Evolutionary conservation across 1,140 invertebrate species (phyloP), one percentile per base, ranked within the genome.

Genomic region (Drosophila lacertosa): DNA sequence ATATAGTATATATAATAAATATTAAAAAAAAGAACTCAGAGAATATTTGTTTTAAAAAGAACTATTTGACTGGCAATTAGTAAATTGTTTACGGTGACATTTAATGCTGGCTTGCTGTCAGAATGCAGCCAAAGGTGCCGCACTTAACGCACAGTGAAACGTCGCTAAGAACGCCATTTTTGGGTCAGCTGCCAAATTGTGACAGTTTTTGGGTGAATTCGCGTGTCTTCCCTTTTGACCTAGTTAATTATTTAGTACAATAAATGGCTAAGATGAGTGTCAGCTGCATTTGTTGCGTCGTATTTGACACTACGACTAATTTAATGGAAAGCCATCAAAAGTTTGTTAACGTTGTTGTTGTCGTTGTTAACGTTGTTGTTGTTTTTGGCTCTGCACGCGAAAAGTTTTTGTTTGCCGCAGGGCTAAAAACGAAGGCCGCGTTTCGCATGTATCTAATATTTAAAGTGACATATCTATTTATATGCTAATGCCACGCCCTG

Each of bases 401-500:
- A 58, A 33, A 62, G 44, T 62, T 55, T 58, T 20, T 35, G 33
- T 37, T 11, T 10, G 32, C 16, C 24, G 10, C 10, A 26, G 40
- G 22, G 16, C 15, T 29, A 0, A 40, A 18, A n/a, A 13, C 45
- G 13, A 29, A 13, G 13, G 24, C 3, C 24, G 24, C 22, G n/a
- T 48, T 26, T 47, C 59, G 57, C 66, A 71, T 71, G 70, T 70
- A 53, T 68, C 40, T 84, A 59, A 86, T 81, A 77, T 81, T 81
- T 81, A 64, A 63, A 72, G 77, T 77, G 73, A 84, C 73, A 86
- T 62, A 84, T 84, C 81, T 84, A 84, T 84, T 84, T 86, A 86
- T 84, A 84, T 84, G 82, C 82, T 86, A 84, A 86, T 86, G 53
- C 68, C 73, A 67, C 68, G 50, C 62, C 71, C 40, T 10, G 22